A percentile compares a stretch with the other conserved stretches of the same genome.
Evolutionary conservation across 30 jellyfish, hydroid and myxozoan species (phyloP).

Genomic region (Hydractinia echinata): DNA sequence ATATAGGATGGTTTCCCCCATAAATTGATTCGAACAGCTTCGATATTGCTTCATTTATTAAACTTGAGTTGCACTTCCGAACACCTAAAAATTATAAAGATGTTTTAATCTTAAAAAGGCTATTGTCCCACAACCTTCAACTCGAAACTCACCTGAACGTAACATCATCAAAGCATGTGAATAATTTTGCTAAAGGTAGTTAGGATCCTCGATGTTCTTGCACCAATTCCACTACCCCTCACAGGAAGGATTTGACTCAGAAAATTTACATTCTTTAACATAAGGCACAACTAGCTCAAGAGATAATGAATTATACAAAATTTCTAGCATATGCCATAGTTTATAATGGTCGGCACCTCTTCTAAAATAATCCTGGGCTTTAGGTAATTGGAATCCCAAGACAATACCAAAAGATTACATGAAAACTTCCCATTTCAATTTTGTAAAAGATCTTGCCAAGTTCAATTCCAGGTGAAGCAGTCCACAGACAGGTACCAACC

Average conservation of each 20-base stretch:
- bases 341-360: constrained; percentile 13
- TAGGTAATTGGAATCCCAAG: constrained; percentile 7
- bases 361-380: constrained; percentile 3
- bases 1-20: constrained; percentile 17
- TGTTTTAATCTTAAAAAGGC: not conserved
- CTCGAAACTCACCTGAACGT: not conserved
- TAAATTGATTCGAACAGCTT: not conserved
- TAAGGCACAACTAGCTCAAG: constrained; percentile 8
- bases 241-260: not conserved
- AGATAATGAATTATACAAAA: not conserved
- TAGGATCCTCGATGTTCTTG: not conserved
- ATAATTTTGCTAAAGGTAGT: not conserved
- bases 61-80: not conserved
- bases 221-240: constrained; percentile 16
- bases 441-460: not conserved
- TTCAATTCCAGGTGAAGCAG: constrained; percentile 15
- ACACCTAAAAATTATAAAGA: not conserved
- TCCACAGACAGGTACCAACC: not conserved
- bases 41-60: not conserved
- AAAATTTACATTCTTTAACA: not conserved
- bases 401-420: not conserved
- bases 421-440: constrained; percentile 14
- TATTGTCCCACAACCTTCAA: too few relatives aligned
- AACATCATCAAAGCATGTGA: constrained; percentile 1
- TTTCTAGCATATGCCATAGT: constrained; percentile 7